A percentile compares a stretch with the other conserved stretches of the same genome.
Conservation (phyloP, 2,888 invertebrate genomes). For the Eupithecia pulchellata region DNA sequence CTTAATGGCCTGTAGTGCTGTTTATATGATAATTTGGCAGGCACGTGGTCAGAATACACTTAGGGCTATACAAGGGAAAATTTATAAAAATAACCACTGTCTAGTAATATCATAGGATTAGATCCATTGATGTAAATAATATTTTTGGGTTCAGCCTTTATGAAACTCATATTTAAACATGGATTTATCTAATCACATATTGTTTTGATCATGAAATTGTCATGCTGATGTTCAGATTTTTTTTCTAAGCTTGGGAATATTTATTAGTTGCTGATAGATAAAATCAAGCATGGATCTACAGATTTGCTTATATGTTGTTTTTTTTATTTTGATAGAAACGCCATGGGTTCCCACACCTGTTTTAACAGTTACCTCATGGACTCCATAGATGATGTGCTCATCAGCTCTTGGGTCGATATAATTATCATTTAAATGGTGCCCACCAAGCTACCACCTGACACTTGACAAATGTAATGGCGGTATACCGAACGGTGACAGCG, state of each 20-base stretch:
- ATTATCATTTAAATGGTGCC: constrained; percentile 84
- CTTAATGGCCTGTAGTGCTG: constrained; percentile 71
- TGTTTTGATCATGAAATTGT: background rate
- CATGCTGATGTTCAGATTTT: background rate
- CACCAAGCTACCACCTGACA: constrained; percentile 79
- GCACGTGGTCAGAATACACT: constrained; percentile 54
- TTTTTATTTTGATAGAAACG: no score
- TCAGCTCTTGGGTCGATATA: constrained; percentile 64
- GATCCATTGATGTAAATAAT: background rate
- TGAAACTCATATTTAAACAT: background rate
- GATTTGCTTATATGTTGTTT: no score
- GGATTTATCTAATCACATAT: background rate
- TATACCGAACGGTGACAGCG: constrained; percentile 75
- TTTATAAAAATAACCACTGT: constrained; percentile 37
- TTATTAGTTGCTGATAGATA: background rate
- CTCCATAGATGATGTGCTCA: constrained; percentile 17
- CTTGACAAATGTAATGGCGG: constrained; percentile 84
- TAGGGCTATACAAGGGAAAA: constrained; percentile 27
- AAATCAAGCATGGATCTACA: no score
- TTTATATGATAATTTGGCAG: constrained; percentile 74
- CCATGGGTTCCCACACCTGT: constrained; percentile 9
- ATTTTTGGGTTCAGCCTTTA: background rate
- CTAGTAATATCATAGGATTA: constrained; percentile 15
- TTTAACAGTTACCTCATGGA: constrained; percentile 15
- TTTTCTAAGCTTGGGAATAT: background rate